Evolutionary conservation across 2,888 invertebrate genomes (phyloP), one percentile per base, ranked within the genome.

Genomic region (Ennomos erosarius): DNA sequence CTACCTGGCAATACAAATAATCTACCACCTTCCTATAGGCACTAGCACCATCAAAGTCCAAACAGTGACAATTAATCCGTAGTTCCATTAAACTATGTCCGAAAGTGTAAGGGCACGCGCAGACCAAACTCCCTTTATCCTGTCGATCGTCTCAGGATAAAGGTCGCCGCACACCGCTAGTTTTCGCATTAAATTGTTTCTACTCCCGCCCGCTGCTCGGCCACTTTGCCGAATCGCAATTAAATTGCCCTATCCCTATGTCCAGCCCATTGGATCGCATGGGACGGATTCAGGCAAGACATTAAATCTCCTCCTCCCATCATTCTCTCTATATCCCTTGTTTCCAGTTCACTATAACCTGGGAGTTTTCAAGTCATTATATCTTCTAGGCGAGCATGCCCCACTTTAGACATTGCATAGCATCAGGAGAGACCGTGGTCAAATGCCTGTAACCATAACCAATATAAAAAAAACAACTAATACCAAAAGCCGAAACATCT

Each of bases 141-240:
- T 66, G 68, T 69, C 76, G 70, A 70, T 72, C 59, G 74, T 69
- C 67, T 69, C 68, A 70, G 69, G 75, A 70, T 78, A 79, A 79
- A 75, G 79, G 76, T 64, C 68, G 68, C 69, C 65, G 60, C 65
- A 73, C 76, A 78, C 71, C 64, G 74, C 73, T 75, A 81, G 81
- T 82, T 82, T 79, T 74, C 78, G 67, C 80, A 82, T 84, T 78
- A 81, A 82, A 83, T 81, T 79, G 83, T 79, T 80, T 79, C 78
- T 73, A 64, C 70, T 71, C 75, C 71, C 64, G 73, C 68, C 70
- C 73, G 46, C 34, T 10, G 8, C 16, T 65, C 69, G 79, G 72
- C 72, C 81, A 78, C 76, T 83, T 79, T 79, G 79, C 75, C 77
- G 80, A 78, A 84, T 78, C 75, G 81, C 86, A 82, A 86, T 87